A percentile compares a stretch with the other conserved stretches of the same genome.
These are phyloP conservation scores for Poecilus cupreus DNA, from an alignment of 2,888 invertebrate species.

Conservation along the genomic window DNA sequence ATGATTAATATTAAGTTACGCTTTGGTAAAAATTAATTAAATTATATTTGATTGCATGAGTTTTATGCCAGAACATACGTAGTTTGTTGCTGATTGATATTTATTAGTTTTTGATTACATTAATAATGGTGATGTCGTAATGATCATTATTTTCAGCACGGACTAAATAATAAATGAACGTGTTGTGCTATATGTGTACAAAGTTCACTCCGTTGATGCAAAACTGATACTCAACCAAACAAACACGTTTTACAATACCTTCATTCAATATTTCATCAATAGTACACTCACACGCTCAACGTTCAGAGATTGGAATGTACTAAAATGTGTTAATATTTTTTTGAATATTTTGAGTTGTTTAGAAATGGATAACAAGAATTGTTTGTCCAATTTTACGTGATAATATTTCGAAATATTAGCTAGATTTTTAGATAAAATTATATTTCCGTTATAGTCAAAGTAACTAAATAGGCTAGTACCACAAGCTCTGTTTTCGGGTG, in stretches of 20 bases:
- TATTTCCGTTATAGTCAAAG: no score
- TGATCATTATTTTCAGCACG: slow-evolving; percentile 17
- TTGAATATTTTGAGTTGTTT: not conserved
- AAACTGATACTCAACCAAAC: slow-evolving; percentile 40
- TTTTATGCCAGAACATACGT: not conserved
- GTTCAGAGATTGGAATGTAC: not conserved
- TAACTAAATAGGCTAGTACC: no score
- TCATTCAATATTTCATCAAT: not conserved
- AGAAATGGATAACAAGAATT: not conserved
- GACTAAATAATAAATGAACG: not conserved
- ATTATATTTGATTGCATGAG: no score
- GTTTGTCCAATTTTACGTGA: no score
- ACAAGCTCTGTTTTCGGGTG: no score
- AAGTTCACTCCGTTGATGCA: slow-evolving; percentile 21
- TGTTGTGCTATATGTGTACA: slow-evolving; percentile 45
- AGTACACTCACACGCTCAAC: no score
- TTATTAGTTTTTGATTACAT: not conserved
- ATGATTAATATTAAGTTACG: no score
- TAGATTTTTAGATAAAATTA: no score
- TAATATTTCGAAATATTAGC: no score
- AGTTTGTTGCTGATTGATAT: not conserved
- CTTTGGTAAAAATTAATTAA: no score
- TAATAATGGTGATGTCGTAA: not conserved
- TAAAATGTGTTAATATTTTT: not conserved
- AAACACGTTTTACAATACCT: not conserved